Evolutionary conservation across 2,797 vertebrate genomes (phyloP), one percentile per base, ranked within the genome.

Genomic region (Catamblyrhynchus diadema): DNA sequence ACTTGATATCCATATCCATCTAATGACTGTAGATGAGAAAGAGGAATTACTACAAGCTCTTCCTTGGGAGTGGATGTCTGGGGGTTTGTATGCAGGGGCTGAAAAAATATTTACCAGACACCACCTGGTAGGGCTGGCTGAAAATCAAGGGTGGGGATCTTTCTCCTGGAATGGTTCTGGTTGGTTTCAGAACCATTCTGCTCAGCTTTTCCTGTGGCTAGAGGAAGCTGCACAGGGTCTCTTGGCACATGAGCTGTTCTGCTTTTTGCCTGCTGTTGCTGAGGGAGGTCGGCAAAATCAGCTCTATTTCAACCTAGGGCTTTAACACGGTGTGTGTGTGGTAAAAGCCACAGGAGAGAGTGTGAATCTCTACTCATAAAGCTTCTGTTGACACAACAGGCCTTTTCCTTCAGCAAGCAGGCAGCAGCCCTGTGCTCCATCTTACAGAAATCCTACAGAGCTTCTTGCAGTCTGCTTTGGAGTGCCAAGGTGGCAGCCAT

Each of bases 241-340:
- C 56, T 47, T 74, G 73, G 71, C 45, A 28, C 8, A 4, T 27
- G 48, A 95, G 39, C 77, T 79, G 30, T 64, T 83, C 59, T 73
- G 59, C 66, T 54, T 70, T 45, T 51, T 80, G 64, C 75, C 47
- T 80, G 1, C 37, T 51, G 39, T 75, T 78, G 45, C 39, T 73
- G 50, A 75, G 86, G 77, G 8, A 94, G 85, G 61, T 83, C 73
- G 73, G 72, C 77, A 91, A 81, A 95, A 93, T 88, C 47, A 66
- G 69, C 50, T 65, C 50, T 59, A 0, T 72, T 86, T 90, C 61
- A 81, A 1, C 57, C 35, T 78, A 27, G 75, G 65, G 50, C 50
- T 61, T 86, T 57, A 90, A 45, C 10, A 27, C 27, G 10, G 53
- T n/a, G 20, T 12, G 56, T 60, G 60, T 83, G 72, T 89, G 87